A percentile compares a stretch with the other conserved stretches of the same genome.
phyloP scores from a whole-genome alignment of 2,888 invertebrate species.

The Lasius platythorax region DNA sequence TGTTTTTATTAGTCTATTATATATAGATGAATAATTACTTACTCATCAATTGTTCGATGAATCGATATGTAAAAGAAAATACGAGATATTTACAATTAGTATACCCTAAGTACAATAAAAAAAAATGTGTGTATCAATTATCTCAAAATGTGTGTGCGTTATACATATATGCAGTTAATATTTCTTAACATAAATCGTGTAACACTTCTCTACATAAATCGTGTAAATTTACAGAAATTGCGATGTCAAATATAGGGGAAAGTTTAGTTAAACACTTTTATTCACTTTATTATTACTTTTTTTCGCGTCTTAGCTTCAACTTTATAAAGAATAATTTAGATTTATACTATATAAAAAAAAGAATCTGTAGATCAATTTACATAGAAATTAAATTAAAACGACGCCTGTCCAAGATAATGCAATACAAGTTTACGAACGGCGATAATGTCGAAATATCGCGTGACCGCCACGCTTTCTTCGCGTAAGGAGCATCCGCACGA shows the following conservation, averaged over 20 bases:
- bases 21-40: neutral
- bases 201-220: neutral
- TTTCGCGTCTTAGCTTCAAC: neutral
- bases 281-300: neutral
- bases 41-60: neutral
- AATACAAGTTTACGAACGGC: slow-evolving; percentile 1
- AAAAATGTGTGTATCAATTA: neutral
- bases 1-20: neutral
- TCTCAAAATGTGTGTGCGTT: neutral
- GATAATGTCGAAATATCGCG: slow-evolving; percentile 46
- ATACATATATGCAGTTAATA: neutral
- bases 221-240: neutral
- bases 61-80: neutral
- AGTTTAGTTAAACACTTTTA: neutral
- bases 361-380: neutral
- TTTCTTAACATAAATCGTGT: neutral
- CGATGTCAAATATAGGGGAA: neutral
- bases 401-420: slow-evolving; percentile 24
- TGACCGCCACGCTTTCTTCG: slow-evolving; percentile 28
- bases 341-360: neutral
- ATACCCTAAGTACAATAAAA: neutral
- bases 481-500: slow-evolving; percentile 45
- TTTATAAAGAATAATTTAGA: neutral
- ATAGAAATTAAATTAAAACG: slow-evolving; percentile 33
- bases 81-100: neutral